A percentile compares a stretch with the other conserved stretches of the same genome.
phyloP scores from a whole-genome alignment of 1,140 invertebrate species.

The Drosophila aff. region DNA sequence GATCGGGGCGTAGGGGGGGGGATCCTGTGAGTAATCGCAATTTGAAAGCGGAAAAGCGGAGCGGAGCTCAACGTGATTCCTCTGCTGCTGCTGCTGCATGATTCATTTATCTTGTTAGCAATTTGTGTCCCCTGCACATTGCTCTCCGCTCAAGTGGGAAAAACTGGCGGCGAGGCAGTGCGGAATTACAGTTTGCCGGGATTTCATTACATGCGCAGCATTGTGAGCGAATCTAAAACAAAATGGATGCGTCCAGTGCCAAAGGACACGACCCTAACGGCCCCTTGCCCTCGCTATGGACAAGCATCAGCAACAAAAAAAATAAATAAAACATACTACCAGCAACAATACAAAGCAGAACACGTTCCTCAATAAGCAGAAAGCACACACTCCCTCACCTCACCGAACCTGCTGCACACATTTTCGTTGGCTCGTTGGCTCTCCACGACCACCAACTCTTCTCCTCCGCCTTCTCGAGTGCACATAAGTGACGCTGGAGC shows the following conservation, averaged over 20 bases:
- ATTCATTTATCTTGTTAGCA: conserved; percentile 58
- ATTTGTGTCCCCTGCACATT: conserved; percentile 54
- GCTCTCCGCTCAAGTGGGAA: conserved; percentile 20
- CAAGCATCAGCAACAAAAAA: conserved; percentile 3
- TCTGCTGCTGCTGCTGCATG: conserved; percentile 32
- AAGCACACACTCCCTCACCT: conserved; percentile 22
- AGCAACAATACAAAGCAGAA: conserved; percentile 38
- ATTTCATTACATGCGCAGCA: conserved; percentile 52
- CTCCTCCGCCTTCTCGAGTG: conserved; percentile 29
- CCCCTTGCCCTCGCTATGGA: too few species aligned
- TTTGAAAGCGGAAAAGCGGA: conserved; percentile 43
- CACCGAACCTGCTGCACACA: conserved; percentile 35
- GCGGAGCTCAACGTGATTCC: conserved; percentile 43
- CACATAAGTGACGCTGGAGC: conserved; percentile 66
- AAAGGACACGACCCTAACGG: conserved; percentile 26
- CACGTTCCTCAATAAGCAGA: conserved; percentile 69
- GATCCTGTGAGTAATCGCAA: conserved; percentile 50
- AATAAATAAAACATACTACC: conserved; percentile 20
- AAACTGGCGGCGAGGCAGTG: conserved; percentile 28
- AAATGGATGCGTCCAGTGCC: conserved; percentile 50
- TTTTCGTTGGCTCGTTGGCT: conserved; percentile 72
- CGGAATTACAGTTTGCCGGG: conserved; percentile 46
- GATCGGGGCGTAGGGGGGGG: neutral
- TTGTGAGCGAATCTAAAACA: conserved; percentile 54
- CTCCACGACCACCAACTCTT: conserved; percentile 14